Evolutionary conservation across 2,113 vertebrate genomes (phyloP).

Genomic region (Megaceryle torquata): DNA sequence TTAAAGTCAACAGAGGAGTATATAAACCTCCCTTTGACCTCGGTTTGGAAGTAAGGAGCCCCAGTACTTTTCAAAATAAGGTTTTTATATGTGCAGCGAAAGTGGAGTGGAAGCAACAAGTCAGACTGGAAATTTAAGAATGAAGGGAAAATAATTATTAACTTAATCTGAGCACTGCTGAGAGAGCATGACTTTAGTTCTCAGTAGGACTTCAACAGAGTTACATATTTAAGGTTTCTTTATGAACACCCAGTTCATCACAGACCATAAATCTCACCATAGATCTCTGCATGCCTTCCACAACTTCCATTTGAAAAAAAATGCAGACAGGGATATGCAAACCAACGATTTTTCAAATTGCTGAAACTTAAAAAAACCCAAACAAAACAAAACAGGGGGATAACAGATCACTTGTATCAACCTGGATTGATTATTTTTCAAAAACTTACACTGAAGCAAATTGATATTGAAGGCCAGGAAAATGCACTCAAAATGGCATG

Average conservation of each 20-base stretch:
- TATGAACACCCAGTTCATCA: neutral
- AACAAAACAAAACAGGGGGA: neutral
- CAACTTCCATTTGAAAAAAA: neutral
- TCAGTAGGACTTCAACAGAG: neutral
- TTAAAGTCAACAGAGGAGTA: neutral
- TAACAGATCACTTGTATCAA: neutral
- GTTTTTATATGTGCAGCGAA: neutral
- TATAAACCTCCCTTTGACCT: neutral
- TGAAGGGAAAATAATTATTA: constrained; percentile 6
- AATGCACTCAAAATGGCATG: neutral
- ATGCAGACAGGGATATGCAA: neutral
- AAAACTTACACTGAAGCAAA: neutral
- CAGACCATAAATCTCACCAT: constrained; percentile 6
- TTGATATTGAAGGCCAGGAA: neutral
- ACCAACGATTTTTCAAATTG: neutral
- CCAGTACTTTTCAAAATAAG: neutral
- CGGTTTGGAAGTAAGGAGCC: neutral
- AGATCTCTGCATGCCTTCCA: constrained; percentile 10
- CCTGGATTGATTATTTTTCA: neutral
- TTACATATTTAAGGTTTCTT: constrained; percentile 18
- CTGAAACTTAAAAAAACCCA: neutral
- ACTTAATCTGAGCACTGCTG: neutral
- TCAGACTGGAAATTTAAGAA: constrained; percentile 3
- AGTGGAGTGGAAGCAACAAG: neutral
- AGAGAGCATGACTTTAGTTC: neutral